These are phyloP conservation scores for Aphyosemion australe DNA, from an alignment of 2,113 vertebrate genomes.

Conservation along the genomic window DNA sequence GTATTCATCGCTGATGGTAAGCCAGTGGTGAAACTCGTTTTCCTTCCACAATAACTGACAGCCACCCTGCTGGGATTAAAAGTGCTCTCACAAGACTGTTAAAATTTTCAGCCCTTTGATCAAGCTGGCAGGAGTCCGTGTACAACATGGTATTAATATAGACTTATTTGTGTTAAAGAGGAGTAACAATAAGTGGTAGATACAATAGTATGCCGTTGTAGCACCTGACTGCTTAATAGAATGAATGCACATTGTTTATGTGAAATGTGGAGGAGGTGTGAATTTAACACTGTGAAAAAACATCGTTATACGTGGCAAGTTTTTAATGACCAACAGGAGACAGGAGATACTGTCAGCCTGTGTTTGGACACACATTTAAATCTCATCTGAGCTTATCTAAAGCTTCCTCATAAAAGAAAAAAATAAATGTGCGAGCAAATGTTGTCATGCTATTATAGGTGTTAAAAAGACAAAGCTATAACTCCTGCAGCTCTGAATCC, in stretches of 20 bases:
- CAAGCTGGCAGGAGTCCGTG: conserved; percentile 3
- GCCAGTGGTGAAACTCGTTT: neutral
- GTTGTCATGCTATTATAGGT: conserved; percentile 2
- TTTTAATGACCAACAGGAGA: conserved; percentile 3
- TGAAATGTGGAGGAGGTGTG: conserved; percentile 57
- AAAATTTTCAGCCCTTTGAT: conserved; percentile 10
- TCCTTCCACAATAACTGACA: neutral
- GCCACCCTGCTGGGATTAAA: conserved; percentile 14
- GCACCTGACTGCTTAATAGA: conserved; percentile 32
- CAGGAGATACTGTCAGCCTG: neutral
- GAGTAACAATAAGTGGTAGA: neutral
- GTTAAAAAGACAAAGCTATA: conserved; percentile 13
- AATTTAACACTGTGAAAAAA: conserved; percentile 18
- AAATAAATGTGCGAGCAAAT: neutral
- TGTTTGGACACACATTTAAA: neutral
- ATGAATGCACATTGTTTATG: conserved; percentile 15
- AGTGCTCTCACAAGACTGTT: neutral
- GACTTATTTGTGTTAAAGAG: neutral
- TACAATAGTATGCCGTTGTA: neutral
- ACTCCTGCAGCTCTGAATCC: neutral
- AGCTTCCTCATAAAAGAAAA: neutral
- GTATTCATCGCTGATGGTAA: neutral
- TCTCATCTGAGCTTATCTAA: neutral
- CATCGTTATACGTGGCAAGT: conserved; percentile 15
- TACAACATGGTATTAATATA: neutral